These are phyloP conservation scores for Hylaea fasciaria DNA, from an alignment of 2,888 invertebrate genomes.

Conservation along the genomic window DNA sequence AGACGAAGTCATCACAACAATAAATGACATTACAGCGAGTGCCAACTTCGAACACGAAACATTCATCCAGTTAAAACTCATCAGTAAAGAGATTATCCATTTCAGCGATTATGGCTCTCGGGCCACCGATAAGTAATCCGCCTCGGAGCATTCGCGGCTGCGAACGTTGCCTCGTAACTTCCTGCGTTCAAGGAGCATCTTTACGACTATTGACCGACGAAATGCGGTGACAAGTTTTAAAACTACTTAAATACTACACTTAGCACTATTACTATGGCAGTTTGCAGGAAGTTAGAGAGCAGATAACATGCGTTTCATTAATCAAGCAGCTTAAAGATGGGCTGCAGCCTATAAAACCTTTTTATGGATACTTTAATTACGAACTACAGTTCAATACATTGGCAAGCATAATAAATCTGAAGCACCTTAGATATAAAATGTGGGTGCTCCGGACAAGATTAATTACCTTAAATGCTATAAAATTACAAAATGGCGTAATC, in stretches of 20 bases:
- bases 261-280: constrained; percentile 71
- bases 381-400: constrained; percentile 36
- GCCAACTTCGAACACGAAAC: constrained; percentile 35
- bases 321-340: constrained; percentile 73
- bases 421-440: constrained; percentile 31
- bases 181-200: constrained; percentile 61
- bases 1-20: constrained; percentile 60
- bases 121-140: no score
- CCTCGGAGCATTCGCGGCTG: constrained; percentile 28
- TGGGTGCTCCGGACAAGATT: constrained; percentile 31
- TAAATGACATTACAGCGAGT: constrained; percentile 36
- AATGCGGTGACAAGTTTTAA: constrained; percentile 51
- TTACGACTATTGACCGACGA: constrained; percentile 50
- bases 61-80: constrained; percentile 21
- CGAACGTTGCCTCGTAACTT: constrained; percentile 64
- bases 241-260: constrained; percentile 64
- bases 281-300: constrained; percentile 77
- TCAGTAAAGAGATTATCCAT: constrained; percentile 28
- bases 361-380: constrained; percentile 29
- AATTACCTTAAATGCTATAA: constrained; percentile 37
- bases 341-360: constrained; percentile 52
- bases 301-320: constrained; percentile 67
- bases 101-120: constrained; percentile 38
- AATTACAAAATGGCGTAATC: constrained; percentile 18
- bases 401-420: constrained; percentile 52